Percentiles rank a stretch among this genome's conserved stretches.
phyloP scores from a whole-genome alignment of 2,797 vertebrate genomes.

The Liasis olivaceus region DNA sequence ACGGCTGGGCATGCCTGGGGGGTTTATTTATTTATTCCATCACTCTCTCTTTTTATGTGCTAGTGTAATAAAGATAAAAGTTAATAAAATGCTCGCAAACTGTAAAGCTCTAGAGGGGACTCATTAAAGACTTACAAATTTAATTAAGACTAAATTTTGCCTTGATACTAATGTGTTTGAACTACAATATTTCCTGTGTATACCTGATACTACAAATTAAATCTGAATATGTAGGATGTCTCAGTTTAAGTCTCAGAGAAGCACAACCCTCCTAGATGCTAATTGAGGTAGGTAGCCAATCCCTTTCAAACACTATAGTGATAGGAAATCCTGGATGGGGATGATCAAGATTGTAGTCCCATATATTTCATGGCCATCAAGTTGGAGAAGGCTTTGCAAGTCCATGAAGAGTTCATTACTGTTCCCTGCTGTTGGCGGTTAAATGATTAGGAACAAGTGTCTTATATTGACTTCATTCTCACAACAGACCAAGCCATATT shows the following conservation, averaged over 20 bases:
- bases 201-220: constrained; percentile 19
- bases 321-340: not conserved
- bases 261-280: not conserved
- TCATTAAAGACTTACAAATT: constrained; percentile 13
- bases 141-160: constrained; percentile 38
- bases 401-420: not conserved
- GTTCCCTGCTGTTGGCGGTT: not conserved
- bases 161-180: constrained; percentile 26
- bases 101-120: constrained; percentile 21
- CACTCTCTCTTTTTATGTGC: not conserved
- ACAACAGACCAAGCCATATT: not conserved
- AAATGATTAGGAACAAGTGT: not conserved
- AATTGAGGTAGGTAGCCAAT: not conserved
- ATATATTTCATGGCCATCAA: not conserved
- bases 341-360: not conserved
- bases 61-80: constrained; percentile 29
- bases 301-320: not conserved
- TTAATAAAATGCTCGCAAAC: constrained; percentile 23
- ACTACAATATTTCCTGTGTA: constrained; percentile 17
- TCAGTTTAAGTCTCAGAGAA: not conserved
- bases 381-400: not conserved
- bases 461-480: not conserved
- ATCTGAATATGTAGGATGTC: not conserved
- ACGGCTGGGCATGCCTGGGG: not conserved
- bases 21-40: not conserved